phyloP scores from a whole-genome alignment of 1,140 invertebrate genomes.

The Drosophila ironensis region DNA sequence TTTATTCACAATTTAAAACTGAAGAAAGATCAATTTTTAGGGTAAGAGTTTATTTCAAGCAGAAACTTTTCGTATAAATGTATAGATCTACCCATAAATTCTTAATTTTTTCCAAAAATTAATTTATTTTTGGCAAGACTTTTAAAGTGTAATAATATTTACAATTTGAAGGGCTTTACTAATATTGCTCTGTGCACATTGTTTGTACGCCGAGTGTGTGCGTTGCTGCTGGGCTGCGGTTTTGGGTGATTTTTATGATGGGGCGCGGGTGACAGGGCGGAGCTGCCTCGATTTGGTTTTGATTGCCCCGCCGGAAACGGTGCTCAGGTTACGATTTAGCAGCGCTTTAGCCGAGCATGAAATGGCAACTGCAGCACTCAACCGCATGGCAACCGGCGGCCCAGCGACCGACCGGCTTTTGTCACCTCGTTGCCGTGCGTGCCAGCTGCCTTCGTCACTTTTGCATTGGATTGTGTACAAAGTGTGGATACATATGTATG shows the following conservation, averaged over 20 bases:
- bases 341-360: conserved; percentile 68
- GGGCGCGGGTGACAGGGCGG: conserved; percentile 48
- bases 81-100: no score
- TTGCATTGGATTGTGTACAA: background rate
- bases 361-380: conserved; percentile 63
- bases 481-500: conserved; percentile 16
- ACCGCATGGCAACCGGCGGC: conserved; percentile 46
- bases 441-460: background rate
- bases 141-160: no score
- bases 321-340: conserved; percentile 70
- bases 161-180: no score
- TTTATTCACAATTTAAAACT: no score
- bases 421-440: conserved; percentile 9
- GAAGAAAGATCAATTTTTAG: no score
- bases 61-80: no score
- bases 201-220: background rate
- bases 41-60: no score
- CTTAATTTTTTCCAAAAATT: no score
- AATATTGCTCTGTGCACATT: background rate
- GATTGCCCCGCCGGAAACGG: conserved; percentile 71
- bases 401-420: conserved; percentile 25
- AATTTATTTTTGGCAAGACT: no score
- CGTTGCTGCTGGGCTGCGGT: conserved; percentile 53
- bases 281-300: conserved; percentile 48
- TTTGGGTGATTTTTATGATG: conserved; percentile 75